phyloP scores from a whole-genome alignment of 2,113 vertebrate genomes.

The Sus scrofa region DNA sequence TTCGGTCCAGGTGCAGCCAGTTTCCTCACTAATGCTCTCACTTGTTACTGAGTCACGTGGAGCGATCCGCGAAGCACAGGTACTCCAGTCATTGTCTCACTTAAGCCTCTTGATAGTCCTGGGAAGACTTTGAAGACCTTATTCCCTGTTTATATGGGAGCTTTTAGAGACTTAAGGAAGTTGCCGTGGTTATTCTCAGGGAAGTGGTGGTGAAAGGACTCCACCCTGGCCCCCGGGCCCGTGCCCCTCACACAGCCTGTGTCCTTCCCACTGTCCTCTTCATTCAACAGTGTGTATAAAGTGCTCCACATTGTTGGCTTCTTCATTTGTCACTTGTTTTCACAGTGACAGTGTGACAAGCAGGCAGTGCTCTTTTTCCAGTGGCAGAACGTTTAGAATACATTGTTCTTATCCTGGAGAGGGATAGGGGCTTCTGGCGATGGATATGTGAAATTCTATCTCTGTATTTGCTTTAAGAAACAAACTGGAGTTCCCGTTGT shows the following conservation, averaged over 20 bases:
- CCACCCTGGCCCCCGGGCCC: background rate
- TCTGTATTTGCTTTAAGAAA: conserved; percentile 57
- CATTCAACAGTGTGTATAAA: fast-evolving
- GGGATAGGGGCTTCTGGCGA: background rate
- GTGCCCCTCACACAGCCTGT: too few relatives aligned
- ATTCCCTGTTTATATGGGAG: background rate
- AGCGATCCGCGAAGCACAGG: background rate
- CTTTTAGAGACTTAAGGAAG: background rate
- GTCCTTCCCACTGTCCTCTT: background rate
- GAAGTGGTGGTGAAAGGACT: background rate
- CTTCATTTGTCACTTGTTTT: background rate
- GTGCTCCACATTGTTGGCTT: background rate
- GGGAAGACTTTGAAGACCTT: background rate
- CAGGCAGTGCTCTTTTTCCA: conserved; percentile 55
- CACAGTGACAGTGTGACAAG: background rate
- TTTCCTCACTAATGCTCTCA: background rate
- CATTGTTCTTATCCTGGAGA: background rate
- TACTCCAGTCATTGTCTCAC: background rate
- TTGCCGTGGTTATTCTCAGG: background rate
- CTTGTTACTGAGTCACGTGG: background rate
- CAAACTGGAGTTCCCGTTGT: background rate
- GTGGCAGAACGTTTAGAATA: conserved; percentile 37
- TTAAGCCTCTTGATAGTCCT: background rate
- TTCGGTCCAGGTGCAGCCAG: background rate
- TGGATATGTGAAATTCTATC: background rate